Evolutionary conservation across 2,797 vertebrate species (phyloP), one percentile per base, ranked within the genome.

Genomic region (Gouania willdenowi): DNA sequence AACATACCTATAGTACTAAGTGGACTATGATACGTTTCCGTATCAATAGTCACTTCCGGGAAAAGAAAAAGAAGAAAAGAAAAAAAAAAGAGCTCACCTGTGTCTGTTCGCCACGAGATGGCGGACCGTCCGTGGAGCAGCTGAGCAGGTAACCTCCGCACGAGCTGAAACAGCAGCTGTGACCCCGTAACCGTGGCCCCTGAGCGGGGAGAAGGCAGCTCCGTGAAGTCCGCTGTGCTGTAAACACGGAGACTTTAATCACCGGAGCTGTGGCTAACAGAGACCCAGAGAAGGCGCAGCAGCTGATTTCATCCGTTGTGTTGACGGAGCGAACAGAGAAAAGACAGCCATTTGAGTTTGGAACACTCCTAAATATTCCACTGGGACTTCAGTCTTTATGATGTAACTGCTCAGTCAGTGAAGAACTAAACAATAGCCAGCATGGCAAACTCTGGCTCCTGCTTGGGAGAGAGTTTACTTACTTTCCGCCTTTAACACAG

Each of bases 211-310:
- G 53, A 84, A 89, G 0, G 75, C 0, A 90, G 78, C 73, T 94
- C 91, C 0, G 47, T 21, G 2, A 94, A 92, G 67, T 75, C 64
- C 0, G 83, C 18, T 0, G 90, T 18, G 12, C 71, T 77, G 10
- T 94, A 95, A 1, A 96, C 51, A 0, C 86, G 90, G 2, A 95
- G 19, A 0, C 88, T 92, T 68, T 95, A 94, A 45, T 97, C 93
- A 18, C 83, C 70, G 7, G 93, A 94, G 52, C 89, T 88, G 92
- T 88, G 8, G 91, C 93, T 73, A 92, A 60, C 8, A 83, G 79
- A 0, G 75, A 71, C 0, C 80, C 35, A 0, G 93, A 95, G 64
- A 94, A 90, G 15, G 90, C 84, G 3, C 91, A 94, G 64, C 33
- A 87, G 78, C 87, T 92, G 36, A 94, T 83, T 45, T 95, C 92